Percentiles rank a stretch among this genome's conserved stretches.
Conservation (phyloP, 2,113 vertebrate species). For the Blennius ocellaris region DNA sequence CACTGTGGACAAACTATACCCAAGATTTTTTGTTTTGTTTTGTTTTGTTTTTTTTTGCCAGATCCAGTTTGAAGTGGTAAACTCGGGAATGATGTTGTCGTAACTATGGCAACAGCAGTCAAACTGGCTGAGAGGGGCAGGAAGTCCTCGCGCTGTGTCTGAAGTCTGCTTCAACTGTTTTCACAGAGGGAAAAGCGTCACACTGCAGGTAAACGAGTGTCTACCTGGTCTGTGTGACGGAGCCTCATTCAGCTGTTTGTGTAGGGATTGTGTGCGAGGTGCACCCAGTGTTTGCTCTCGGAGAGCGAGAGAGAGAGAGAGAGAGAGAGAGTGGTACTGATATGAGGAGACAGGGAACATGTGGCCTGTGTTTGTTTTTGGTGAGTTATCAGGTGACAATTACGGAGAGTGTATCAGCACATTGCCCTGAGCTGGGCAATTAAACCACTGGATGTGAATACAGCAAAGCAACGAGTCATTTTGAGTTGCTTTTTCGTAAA, state of each 20-base stretch:
- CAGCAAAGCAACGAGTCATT: too few species aligned
- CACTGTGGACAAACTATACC: conserved; percentile 8
- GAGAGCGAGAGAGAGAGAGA: neutral
- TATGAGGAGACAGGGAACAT: neutral
- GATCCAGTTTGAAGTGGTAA: too few species aligned
- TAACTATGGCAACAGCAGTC: conserved; percentile 45
- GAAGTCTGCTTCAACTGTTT: too few species aligned
- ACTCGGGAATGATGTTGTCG: conserved; percentile 36
- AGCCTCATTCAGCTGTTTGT: neutral
- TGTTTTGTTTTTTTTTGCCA: too few species aligned
- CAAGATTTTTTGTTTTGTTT: conserved; percentile 21
- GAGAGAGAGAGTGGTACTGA: neutral
- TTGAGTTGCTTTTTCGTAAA: neutral
- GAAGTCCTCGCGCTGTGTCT: too few species aligned
- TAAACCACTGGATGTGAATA: neutral
- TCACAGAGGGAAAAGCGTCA: neutral
- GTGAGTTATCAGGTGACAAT: conserved; percentile 17
- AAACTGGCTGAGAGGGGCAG: conserved; percentile 22
- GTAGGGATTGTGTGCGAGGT: neutral
- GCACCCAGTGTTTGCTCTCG: conserved; percentile 21
- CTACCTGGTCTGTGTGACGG: neutral
- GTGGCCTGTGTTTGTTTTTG: conserved; percentile 40
- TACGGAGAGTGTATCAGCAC: conserved; percentile 23
- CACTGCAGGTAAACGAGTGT: neutral
- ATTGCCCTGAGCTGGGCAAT: neutral